phyloP scores from a whole-genome alignment of 2,888 invertebrate species.

The Tricholauxania praeusta region DNA sequence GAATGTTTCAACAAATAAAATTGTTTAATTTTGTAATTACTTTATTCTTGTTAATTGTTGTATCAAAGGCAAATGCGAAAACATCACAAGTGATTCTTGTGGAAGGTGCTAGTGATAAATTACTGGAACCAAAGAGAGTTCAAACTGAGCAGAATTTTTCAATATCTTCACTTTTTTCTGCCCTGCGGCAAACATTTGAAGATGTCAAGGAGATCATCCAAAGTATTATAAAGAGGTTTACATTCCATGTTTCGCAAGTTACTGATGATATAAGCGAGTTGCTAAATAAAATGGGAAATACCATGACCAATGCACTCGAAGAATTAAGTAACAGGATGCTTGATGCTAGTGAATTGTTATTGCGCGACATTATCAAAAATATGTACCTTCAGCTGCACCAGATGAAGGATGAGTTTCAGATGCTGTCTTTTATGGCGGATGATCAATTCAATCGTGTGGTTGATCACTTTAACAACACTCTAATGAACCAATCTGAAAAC shows the following conservation, averaged over 20 bases:
- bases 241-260: slow-evolving; percentile 41
- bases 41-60: neutral
- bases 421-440: slow-evolving; percentile 48
- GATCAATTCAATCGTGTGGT: slow-evolving; percentile 51
- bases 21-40: neutral
- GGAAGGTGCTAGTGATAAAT: no score
- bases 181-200: slow-evolving; percentile 35
- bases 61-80: neutral
- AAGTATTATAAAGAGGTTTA: slow-evolving; percentile 38
- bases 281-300: slow-evolving; percentile 44
- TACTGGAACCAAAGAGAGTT: no score
- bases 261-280: slow-evolving; percentile 42
- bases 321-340: slow-evolving; percentile 46
- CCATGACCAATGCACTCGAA: slow-evolving; percentile 46
- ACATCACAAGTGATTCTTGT: neutral
- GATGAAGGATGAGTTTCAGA: slow-evolving; percentile 47
- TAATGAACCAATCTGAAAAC: slow-evolving; percentile 53
- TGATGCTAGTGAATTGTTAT: slow-evolving; percentile 44
- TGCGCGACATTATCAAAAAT: slow-evolving; percentile 45
- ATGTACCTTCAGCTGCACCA: slow-evolving; percentile 45
- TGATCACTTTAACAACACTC: slow-evolving; percentile 52
- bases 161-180: neutral
- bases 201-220: slow-evolving; percentile 44
- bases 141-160: no score
- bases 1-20: no score